Conservation (phyloP, 2,113 vertebrate species). For the Archocentrus centrarchus region DNA sequence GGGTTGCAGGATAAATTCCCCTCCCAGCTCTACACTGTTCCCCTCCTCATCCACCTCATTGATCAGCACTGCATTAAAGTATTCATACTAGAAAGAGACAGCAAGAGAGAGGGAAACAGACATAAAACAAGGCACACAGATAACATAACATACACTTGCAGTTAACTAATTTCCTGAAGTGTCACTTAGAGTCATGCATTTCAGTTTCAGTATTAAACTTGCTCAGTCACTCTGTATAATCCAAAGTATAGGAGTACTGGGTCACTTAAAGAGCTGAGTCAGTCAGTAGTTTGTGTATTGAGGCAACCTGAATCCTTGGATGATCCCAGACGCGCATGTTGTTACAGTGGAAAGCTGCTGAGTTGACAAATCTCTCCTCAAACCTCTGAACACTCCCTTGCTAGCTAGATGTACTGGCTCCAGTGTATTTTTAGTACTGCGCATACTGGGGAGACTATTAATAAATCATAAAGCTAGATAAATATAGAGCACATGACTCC, state of each 20-base stretch:
- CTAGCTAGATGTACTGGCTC: slow-evolving; percentile 48
- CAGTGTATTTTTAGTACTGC: slow-evolving; percentile 77
- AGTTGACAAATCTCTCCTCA: slow-evolving; percentile 49
- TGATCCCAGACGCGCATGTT: slow-evolving; percentile 53
- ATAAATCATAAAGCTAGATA: slow-evolving; percentile 78
- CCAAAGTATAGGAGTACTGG: slow-evolving; percentile 12
- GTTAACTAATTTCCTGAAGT: background rate
- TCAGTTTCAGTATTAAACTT: background rate
- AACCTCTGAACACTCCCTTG: slow-evolving; percentile 26
- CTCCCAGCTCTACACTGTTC: slow-evolving; percentile 92
- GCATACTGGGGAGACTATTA: slow-evolving; percentile 76
- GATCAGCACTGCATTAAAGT: slow-evolving; percentile 98
- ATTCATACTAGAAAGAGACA: slow-evolving; percentile 89
- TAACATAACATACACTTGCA: background rate
- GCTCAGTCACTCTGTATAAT: slow-evolving; percentile 17
- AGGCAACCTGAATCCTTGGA: slow-evolving; percentile 63
- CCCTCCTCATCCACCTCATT: slow-evolving; percentile 95
- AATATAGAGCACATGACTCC: slow-evolving; percentile 71
- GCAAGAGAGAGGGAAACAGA: background rate
- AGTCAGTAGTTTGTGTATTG: slow-evolving; percentile 28
- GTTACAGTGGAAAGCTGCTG: slow-evolving; percentile 60
- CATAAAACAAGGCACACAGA: background rate
- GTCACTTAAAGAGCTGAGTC: slow-evolving; percentile 53
- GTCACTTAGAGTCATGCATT: background rate
- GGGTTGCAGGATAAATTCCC: slow-evolving; percentile 94